phyloP scores from a whole-genome alignment of 2,113 vertebrate genomes.

The Mastomys coucha region DNA sequence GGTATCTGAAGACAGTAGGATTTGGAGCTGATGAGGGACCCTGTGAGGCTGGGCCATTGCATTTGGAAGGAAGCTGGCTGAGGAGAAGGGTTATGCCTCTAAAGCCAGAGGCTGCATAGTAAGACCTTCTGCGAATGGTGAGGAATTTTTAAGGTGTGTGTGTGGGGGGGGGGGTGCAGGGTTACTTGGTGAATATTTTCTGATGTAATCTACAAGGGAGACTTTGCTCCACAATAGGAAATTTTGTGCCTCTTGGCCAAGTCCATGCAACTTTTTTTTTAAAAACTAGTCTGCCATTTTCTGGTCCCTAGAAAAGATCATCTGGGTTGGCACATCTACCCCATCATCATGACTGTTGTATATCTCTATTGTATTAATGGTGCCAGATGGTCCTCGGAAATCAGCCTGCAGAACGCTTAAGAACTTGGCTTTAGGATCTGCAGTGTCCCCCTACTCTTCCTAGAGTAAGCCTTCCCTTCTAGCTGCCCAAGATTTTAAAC shows the following conservation, averaged over 20 bases:
- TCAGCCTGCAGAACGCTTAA: neutral
- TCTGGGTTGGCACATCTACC: neutral
- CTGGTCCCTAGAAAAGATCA: neutral
- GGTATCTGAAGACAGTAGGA: neutral
- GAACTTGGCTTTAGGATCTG: neutral
- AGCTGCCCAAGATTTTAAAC: neutral
- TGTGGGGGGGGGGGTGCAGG: neutral
- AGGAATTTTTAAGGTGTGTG: neutral
- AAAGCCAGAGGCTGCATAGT: neutral
- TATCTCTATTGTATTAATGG: neutral
- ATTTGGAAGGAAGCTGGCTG: neutral
- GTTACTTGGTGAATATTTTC: neutral
- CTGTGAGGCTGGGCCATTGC: neutral
- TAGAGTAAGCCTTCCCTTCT: neutral
- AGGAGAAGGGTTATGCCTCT: neutral
- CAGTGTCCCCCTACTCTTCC: neutral
- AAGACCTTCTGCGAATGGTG: neutral
- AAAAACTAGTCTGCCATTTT: neutral
- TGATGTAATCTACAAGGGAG: neutral
- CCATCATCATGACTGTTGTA: neutral
- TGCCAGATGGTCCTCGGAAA: neutral
- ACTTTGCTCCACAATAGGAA: neutral
- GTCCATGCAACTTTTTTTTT: neutral
- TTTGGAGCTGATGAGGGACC: neutral
- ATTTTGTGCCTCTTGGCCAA: neutral